Evolutionary conservation across 1,140 invertebrate species (phyloP), one percentile per base, ranked within the genome.

Genomic region (Saxidomus purpurata): DNA sequence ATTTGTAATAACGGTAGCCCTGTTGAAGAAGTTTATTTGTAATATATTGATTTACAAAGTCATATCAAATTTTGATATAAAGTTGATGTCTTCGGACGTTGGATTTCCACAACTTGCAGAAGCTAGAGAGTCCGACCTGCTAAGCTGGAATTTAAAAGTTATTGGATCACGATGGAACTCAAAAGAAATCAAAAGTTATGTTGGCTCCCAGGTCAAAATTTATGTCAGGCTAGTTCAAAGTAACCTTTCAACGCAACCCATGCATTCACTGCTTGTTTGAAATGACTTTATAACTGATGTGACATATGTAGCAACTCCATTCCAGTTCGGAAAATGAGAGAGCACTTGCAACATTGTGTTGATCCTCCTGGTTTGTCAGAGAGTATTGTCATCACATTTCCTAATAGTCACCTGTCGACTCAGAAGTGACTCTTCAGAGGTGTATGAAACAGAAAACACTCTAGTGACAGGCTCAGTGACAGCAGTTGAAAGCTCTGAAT

Each of bases 41-140:
- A n/a, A n/a, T n/a, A n/a, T n/a, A n/a, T n/a, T n/a, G n/a, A n/a
- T n/a, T n/a, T n/a, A n/a, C n/a, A n/a, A n/a, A n/a, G n/a, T n/a
- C n/a, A n/a, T n/a, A 76, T 22, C 34, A 40, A 67, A 69, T 19
- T 61, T 89, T 31, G 22, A 71, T 9, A 25, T 28, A n/a, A 89
- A 77, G 67, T 15, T 89, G 19, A 84, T 59, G 55, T 77, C 31
- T 52, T 31, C 19, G 25, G 43, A 49, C 43, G 34, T 28, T 47
- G 55, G 85, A 22, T 87, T 87, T 80, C 40, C 74, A 22, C 36
- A 82, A 38, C 69, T 89, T 19, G 40, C 36, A 74, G 34, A 83
- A n/a, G 80, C 63, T 61, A 71, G 82, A 22, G 88, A 81, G 34
- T 76, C 84, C 61, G 88, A 89, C 49, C 47, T 89, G 17, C n/a